Conservation (phyloP, 2,113 vertebrate species). For the Chamaetylas fuelleborni region DNA sequence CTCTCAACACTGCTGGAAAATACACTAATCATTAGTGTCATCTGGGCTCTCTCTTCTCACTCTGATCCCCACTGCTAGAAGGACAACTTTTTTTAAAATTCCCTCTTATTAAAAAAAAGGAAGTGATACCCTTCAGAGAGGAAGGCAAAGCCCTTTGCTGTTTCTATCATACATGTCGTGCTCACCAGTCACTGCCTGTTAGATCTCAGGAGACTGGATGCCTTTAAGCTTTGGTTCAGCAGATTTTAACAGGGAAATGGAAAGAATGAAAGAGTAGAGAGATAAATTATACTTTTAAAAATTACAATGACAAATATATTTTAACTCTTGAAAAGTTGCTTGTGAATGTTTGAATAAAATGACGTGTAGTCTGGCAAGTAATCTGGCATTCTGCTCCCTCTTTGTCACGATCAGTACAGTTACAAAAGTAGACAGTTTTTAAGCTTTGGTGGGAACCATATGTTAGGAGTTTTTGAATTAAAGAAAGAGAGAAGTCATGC, state of each 20-base stretch:
- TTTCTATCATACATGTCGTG: fast-evolving
- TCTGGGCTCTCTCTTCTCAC: background rate
- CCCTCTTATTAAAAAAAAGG: background rate
- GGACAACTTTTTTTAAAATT: background rate
- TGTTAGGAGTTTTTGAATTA: background rate
- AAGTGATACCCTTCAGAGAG: background rate
- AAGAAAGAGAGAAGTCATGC: background rate
- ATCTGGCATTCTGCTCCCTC: background rate
- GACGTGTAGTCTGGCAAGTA: background rate
- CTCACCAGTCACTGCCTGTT: background rate
- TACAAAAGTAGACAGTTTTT: background rate
- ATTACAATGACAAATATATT: background rate
- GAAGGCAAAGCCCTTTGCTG: background rate
- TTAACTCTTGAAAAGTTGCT: background rate
- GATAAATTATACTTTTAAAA: background rate
- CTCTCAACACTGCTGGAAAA: background rate
- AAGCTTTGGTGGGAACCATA: conserved; percentile 21
- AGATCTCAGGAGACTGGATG: background rate
- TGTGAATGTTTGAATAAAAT: background rate
- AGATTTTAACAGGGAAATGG: background rate
- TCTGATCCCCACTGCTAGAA: background rate
- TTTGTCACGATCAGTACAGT: background rate
- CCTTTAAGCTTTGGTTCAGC: background rate
- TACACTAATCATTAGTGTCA: background rate
- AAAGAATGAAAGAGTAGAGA: background rate